Conservation (phyloP, 2,113 vertebrate genomes). For the Oreochromis spilurus region DNA sequence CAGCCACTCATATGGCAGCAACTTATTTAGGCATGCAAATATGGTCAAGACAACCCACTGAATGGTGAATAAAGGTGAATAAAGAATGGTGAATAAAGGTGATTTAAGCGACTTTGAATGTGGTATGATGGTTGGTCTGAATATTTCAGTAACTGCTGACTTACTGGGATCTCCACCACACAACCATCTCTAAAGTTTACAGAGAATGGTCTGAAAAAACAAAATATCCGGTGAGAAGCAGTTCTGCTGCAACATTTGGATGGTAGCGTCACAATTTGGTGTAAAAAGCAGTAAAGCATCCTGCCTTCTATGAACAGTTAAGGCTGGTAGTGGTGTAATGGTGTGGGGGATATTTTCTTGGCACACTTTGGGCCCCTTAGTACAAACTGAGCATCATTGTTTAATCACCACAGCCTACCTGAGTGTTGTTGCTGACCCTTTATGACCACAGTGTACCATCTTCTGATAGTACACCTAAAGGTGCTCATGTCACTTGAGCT, state of each 20-base stretch:
- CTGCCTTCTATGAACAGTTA: neutral
- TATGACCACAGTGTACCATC: neutral
- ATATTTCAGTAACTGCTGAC: neutral
- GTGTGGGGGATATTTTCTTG: neutral
- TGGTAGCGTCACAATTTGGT: neutral
- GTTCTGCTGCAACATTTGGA: neutral
- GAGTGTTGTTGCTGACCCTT: neutral
- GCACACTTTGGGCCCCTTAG: neutral
- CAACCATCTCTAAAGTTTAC: neutral
- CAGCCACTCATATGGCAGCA: neutral
- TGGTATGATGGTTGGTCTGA: neutral
- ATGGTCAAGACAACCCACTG: neutral
- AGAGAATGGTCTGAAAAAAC: neutral
- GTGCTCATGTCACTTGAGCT: neutral
- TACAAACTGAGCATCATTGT: neutral
- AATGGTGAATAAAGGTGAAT: neutral
- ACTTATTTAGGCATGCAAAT: neutral
- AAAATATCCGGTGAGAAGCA: neutral
- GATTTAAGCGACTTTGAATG: neutral
- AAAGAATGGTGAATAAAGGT: neutral
- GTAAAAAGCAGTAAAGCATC: neutral
- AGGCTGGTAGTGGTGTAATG: neutral
- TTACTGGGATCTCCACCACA: neutral
- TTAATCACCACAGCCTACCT: neutral
- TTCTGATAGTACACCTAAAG: neutral